Conservation (phyloP, 2,888 invertebrate genomes). For the Diadegma fenestrale region DNA sequence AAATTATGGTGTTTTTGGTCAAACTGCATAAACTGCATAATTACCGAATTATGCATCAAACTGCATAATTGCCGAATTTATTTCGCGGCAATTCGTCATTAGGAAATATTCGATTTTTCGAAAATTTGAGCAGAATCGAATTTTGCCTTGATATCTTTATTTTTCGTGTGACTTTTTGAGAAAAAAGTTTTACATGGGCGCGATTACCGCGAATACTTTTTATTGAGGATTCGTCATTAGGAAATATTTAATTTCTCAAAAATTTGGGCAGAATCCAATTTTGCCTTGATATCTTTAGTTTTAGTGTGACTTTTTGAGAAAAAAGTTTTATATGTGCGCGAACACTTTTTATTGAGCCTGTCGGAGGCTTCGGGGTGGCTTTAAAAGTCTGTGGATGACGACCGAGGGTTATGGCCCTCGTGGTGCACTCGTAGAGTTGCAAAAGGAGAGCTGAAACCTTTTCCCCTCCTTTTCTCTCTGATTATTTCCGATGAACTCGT, state of each 20-base stretch:
- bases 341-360: neutral
- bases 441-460: neutral
- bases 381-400: slow-evolving; percentile 1
- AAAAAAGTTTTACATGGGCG: neutral
- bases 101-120: neutral
- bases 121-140: neutral
- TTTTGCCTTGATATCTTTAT: neutral
- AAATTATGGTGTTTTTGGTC: too few relatives aligned
- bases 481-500: neutral
- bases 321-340: neutral
- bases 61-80: neutral
- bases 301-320: neutral
- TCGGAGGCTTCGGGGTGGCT: neutral
- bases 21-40: too few relatives aligned
- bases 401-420: neutral
- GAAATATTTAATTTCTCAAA: neutral
- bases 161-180: neutral
- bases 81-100: too few relatives aligned
- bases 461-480: neutral
- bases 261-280: neutral
- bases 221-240: too few relatives aligned
- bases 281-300: neutral
- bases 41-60: too few relatives aligned
- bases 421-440: neutral
- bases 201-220: slow-evolving; percentile 6